Evolutionary conservation across 2,888 invertebrate genomes (phyloP).

Genomic region (Phania funesta): DNA sequence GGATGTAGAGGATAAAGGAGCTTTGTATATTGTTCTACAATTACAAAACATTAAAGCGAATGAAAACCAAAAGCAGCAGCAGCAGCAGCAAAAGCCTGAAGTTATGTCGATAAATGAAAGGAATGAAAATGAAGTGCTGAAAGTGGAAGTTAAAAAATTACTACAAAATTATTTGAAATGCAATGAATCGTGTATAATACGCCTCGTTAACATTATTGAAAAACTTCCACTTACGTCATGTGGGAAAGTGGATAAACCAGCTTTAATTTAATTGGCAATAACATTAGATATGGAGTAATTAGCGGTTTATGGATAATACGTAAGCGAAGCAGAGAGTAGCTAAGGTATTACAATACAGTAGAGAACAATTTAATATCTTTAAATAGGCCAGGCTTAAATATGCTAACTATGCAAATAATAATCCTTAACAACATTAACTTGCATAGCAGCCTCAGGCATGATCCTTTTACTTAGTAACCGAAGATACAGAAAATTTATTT

Average conservation of each 20-base stretch:
- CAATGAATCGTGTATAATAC: conserved; percentile 53
- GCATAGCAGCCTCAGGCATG: too few relatives aligned
- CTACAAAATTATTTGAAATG: conserved; percentile 55
- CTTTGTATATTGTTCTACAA: conserved; percentile 48
- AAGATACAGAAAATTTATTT: too few relatives aligned
- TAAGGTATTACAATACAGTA: not conserved
- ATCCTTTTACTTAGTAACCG: too few relatives aligned
- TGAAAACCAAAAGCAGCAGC: not conserved
- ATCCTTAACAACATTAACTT: too few relatives aligned
- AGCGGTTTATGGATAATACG: conserved; percentile 12
- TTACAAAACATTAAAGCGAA: conserved; percentile 33
- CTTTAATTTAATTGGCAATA: conserved; percentile 58
- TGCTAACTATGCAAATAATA: too few relatives aligned
- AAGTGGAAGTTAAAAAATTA: conserved; percentile 53
- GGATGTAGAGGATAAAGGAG: conserved; percentile 39
- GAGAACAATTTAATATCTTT: not conserved
- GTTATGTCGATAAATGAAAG: not conserved
- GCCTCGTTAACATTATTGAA: conserved; percentile 50
- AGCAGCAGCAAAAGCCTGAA: not conserved
- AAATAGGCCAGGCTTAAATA: not conserved
- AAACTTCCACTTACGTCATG: conserved; percentile 53
- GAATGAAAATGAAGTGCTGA: conserved; percentile 16
- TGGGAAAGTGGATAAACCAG: conserved; percentile 57
- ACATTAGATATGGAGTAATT: conserved; percentile 53
- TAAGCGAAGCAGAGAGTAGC: not conserved